phyloP scores from a whole-genome alignment of 2,888 invertebrate genomes.

The Eupeodes latifasciatus region DNA sequence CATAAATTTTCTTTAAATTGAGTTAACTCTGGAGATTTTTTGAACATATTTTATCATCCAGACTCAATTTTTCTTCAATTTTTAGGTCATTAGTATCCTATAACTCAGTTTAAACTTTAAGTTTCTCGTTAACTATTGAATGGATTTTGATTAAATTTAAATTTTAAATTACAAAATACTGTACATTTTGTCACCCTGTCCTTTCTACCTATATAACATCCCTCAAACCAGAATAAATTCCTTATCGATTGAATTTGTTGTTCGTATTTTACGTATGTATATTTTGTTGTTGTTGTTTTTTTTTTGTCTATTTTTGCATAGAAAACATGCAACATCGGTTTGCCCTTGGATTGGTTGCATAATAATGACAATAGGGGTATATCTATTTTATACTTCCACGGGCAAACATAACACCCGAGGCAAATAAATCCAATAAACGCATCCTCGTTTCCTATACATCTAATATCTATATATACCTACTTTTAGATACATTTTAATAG shows the following conservation, averaged over 20 bases:
- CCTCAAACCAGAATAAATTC: not conserved
- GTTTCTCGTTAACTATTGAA: too few relatives aligned
- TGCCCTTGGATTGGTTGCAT: slow-evolving; percentile 25
- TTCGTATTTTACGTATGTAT: too few relatives aligned
- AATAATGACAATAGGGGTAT: slow-evolving; percentile 8
- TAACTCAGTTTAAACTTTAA: too few relatives aligned
- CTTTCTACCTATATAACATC: not conserved
- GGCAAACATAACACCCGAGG: slow-evolving; percentile 43
- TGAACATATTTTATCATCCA: too few relatives aligned
- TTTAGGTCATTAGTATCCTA: too few relatives aligned
- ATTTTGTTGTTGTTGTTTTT: too few relatives aligned
- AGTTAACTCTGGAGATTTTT: too few relatives aligned
- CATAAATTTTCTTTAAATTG: too few relatives aligned
- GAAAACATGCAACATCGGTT: slow-evolving; percentile 32
- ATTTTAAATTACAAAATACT: not conserved
- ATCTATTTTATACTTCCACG: slow-evolving; percentile 32
- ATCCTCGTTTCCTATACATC: slow-evolving; percentile 33
- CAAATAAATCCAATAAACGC: slow-evolving; percentile 64
- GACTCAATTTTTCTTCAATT: too few relatives aligned
- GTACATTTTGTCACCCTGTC: not conserved
- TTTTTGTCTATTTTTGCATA: slow-evolving; percentile 8
- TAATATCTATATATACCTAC: too few relatives aligned
- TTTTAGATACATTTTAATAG: too few relatives aligned
- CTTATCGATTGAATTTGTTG: slow-evolving; percentile 16
- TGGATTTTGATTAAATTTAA: too few relatives aligned